phyloP scores from a whole-genome alignment of 2,888 invertebrate species.

The Dione juno region DNA sequence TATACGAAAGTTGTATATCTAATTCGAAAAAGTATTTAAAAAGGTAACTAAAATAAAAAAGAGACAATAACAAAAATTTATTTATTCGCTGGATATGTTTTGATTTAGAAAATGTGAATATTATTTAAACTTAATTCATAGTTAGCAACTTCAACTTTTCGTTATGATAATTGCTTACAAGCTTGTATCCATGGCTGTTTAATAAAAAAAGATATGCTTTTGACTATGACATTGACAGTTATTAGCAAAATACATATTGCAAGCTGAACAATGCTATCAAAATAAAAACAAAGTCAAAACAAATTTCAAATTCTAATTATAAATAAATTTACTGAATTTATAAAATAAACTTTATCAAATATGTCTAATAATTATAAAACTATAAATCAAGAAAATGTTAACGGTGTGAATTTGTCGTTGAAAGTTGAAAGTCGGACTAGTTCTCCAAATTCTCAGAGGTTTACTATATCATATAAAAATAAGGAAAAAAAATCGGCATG shows the following conservation, averaged over 20 bases:
- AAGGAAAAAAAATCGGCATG: constrained; percentile 58
- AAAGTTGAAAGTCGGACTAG: constrained; percentile 58
- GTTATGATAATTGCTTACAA: no score
- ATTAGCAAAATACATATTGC: not conserved
- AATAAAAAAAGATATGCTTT: not conserved
- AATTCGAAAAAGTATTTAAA: no score
- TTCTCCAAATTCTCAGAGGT: constrained; percentile 65
- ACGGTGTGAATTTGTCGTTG: constrained; percentile 66
- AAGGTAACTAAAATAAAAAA: no score
- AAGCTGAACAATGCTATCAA: not conserved
- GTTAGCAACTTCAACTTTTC: no score
- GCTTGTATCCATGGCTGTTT: no score
- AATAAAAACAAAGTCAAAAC: not conserved
- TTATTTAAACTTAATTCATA: no score
- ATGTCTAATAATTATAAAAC: constrained; percentile 43
- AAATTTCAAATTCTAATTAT: not conserved
- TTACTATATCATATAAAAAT: constrained; percentile 69
- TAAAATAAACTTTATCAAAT: constrained; percentile 19
- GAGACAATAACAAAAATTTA: no score
- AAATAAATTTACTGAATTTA: not conserved
- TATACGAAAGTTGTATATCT: no score
- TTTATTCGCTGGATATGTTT: no score
- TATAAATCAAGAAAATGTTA: constrained; percentile 68
- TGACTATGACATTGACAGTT: not conserved
- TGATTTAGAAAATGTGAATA: no score